Conservation (phyloP, 1,140 invertebrate species). For the Drosophila triauraria region DNA sequence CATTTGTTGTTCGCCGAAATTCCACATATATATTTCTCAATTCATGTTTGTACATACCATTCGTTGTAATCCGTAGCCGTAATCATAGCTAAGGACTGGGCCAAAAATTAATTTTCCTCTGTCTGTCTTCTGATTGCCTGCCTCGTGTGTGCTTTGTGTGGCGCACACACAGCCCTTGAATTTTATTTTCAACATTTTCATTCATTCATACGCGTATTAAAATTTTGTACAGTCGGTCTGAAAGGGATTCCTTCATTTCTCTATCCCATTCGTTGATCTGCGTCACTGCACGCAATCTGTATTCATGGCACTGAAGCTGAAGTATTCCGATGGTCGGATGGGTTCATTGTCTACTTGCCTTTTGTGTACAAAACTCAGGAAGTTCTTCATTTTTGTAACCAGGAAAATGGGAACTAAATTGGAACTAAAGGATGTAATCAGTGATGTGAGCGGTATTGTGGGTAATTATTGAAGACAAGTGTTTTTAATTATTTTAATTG, state of each 20-base stretch:
- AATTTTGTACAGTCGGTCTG: slow-evolving; percentile 14
- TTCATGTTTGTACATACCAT: background rate
- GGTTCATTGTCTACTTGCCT: slow-evolving; percentile 32
- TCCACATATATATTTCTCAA: slow-evolving; percentile 2
- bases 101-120: slow-evolving; percentile 34
- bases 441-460: background rate
- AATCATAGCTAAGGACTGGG: slow-evolving; percentile 28
- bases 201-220: slow-evolving; percentile 46
- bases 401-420: background rate
- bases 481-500: no score
- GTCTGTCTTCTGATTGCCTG: slow-evolving; percentile 31
- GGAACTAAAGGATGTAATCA: slow-evolving; percentile 8
- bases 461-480: slow-evolving; percentile 1
- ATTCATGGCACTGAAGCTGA: slow-evolving; percentile 46
- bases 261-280: slow-evolving; percentile 17
- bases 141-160: slow-evolving; percentile 1
- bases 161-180: slow-evolving; percentile 14
- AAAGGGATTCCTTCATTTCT: slow-evolving; percentile 21
- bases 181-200: slow-evolving; percentile 30
- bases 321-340: slow-evolving; percentile 29
- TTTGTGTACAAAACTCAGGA: slow-evolving; percentile 17
- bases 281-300: slow-evolving; percentile 41
- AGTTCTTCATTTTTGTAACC: background rate
- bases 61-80: slow-evolving; percentile 22
- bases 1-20: slow-evolving; percentile 9